Evolutionary conservation across 2,797 vertebrate genomes (phyloP).

Genomic region (Arctocebus calabarensis): DNA sequence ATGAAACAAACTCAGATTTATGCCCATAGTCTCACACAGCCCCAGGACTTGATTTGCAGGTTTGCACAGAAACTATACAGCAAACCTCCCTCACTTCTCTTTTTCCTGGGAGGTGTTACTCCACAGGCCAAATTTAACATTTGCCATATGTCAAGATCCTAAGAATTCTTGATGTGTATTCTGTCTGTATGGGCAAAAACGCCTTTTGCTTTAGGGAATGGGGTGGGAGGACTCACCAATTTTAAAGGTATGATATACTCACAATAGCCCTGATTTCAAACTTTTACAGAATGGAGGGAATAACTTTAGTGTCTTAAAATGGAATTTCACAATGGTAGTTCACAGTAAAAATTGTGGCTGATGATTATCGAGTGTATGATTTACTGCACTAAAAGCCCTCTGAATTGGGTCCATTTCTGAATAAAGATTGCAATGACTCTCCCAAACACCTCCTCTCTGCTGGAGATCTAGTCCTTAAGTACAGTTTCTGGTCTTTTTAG

Average conservation of each 20-base stretch:
- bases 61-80: not conserved
- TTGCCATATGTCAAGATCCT: constrained; percentile 48
- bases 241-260: constrained; percentile 60
- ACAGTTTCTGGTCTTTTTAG: constrained; percentile 74
- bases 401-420: constrained; percentile 82
- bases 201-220: constrained; percentile 31
- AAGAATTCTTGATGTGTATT: constrained; percentile 45
- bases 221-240: not conserved
- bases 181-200: constrained; percentile 33
- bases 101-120: constrained; percentile 54
- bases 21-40: not conserved
- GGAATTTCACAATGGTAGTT: constrained; percentile 59
- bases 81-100: not conserved
- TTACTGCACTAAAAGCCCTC: constrained; percentile 83
- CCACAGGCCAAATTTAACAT: constrained; percentile 68
- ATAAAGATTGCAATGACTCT: constrained; percentile 78
- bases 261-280: constrained; percentile 72
- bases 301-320: constrained; percentile 71
- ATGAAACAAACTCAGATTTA: not conserved
- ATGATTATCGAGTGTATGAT: constrained; percentile 81
- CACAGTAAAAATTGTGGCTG: constrained; percentile 72
- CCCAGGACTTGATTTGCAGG: not conserved
- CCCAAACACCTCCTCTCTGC: constrained; percentile 78
- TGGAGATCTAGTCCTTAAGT: constrained; percentile 82
- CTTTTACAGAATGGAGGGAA: constrained; percentile 62